Percentiles rank a stretch among this genome's conserved stretches.
Conservation (phyloP, 1,140 invertebrate genomes). For the Eumeta japonica region DNA sequence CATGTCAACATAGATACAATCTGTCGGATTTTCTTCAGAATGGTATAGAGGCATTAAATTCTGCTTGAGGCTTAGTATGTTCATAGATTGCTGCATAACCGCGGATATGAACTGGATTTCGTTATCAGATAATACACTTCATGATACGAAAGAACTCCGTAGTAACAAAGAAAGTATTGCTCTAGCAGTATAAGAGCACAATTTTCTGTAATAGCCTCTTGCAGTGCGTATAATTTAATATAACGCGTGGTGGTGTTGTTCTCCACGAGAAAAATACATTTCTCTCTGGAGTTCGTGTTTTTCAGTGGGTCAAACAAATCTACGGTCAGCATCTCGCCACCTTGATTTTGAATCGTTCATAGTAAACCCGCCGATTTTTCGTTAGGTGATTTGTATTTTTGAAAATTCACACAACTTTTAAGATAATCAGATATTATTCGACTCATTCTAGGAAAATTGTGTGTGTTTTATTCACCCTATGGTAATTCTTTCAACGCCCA, state of each 20-base stretch:
- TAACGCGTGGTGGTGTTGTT: constrained; percentile 26
- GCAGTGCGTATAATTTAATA: constrained; percentile 27
- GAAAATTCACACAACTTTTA: too few relatives aligned
- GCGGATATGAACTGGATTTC: constrained; percentile 11
- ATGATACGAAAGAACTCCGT: constrained; percentile 27
- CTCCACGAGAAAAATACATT: constrained; percentile 27
- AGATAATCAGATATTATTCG: too few relatives aligned
- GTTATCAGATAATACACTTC: constrained; percentile 21
- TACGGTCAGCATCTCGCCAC: constrained; percentile 19
- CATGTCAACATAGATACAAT: constrained; percentile 28
- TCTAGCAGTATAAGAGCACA: constrained; percentile 24
- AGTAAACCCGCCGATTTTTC: constrained; percentile 24
- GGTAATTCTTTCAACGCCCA: too few relatives aligned
- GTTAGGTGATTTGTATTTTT: constrained; percentile 13
- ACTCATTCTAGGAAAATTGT: too few relatives aligned
- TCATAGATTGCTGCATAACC: constrained; percentile 23
- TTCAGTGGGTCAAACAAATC: constrained; percentile 16
- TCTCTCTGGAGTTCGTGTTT: too few relatives aligned
- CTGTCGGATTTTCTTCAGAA: constrained; percentile 28
- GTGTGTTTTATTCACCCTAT: too few relatives aligned
- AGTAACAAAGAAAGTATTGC: constrained; percentile 36
- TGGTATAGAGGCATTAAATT: constrained; percentile 24
- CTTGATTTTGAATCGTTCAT: constrained; percentile 14
- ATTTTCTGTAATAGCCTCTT: constrained; percentile 20
- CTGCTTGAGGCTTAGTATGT: constrained; percentile 21